These are phyloP conservation scores for Tauraco hartlaubi DNA, from an alignment of 2,797 vertebrate species.

Conservation along the genomic window DNA sequence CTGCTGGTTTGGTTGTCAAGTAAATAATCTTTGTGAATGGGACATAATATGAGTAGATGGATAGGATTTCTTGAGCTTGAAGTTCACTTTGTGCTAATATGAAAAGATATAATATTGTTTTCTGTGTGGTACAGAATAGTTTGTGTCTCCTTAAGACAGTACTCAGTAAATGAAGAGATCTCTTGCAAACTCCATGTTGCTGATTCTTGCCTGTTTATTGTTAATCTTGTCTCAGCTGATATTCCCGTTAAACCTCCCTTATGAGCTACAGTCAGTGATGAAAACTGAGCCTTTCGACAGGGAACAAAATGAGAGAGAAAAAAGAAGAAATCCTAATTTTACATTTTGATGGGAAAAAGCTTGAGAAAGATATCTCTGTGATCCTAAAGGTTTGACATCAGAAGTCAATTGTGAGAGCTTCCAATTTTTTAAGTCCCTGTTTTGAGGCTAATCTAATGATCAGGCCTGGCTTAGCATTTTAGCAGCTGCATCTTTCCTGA, in stretches of 20 bases:
- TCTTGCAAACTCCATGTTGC: background rate
- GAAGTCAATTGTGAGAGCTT: background rate
- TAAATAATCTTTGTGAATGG: background rate
- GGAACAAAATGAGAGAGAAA: background rate
- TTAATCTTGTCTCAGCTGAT: background rate
- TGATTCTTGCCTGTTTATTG: background rate
- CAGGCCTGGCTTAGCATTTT: slow-evolving; percentile 20
- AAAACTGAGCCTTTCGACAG: background rate
- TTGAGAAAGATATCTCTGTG: background rate
- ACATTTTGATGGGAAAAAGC: background rate
- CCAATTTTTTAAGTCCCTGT: slow-evolving; percentile 1
- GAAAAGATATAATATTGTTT: background rate
- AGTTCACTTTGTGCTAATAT: background rate
- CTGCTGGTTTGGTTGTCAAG: background rate
- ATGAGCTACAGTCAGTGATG: background rate
- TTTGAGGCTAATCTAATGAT: slow-evolving; percentile 30
- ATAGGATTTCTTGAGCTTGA: background rate
- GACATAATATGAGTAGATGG: background rate
- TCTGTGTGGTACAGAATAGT: background rate
- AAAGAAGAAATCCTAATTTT: background rate
- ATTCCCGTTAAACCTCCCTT: background rate
- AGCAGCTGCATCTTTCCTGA: slow-evolving; percentile 38
- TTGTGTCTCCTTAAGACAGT: background rate
- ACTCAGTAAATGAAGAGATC: background rate
- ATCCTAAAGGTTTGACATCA: background rate